Percentiles rank a stretch among this genome's conserved stretches.
These are phyloP conservation scores for Aphodius granarius DNA, from an alignment of 2,888 invertebrate genomes.

Conservation along the genomic window DNA sequence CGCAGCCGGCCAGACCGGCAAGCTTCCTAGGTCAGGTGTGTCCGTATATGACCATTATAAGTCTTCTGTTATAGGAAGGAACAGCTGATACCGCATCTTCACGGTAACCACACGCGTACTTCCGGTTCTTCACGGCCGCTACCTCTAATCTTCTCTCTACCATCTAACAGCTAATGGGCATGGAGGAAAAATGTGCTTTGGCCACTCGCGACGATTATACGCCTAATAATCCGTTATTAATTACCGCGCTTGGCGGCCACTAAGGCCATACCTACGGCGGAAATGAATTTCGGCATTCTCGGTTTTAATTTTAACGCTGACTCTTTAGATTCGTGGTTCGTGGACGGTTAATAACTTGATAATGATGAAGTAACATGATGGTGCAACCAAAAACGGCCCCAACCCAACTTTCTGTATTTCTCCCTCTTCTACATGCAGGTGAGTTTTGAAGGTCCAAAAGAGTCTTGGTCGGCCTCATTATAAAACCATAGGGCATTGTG, in stretches of 20 bases:
- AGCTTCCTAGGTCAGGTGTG: neutral
- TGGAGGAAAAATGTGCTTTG: neutral
- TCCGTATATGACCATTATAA: neutral
- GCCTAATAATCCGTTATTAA: neutral
- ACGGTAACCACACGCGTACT: neutral
- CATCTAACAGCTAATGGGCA: neutral
- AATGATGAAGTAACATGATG: too few relatives aligned
- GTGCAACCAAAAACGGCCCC: too few relatives aligned
- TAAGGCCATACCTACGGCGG: neutral
- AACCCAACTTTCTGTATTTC: neutral
- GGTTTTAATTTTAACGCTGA: neutral
- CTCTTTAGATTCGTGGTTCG: too few relatives aligned
- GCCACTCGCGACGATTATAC: neutral
- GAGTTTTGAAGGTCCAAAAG: neutral
- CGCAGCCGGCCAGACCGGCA: neutral
- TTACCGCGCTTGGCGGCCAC: too few relatives aligned
- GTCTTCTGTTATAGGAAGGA: neutral
- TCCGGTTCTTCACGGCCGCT: neutral
- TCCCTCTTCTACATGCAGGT: neutral
- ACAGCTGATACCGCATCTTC: neutral
- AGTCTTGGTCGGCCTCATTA: conserved; percentile 28
- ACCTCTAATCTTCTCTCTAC: neutral
- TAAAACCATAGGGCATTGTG: conserved; percentile 37
- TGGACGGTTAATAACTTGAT: too few relatives aligned
- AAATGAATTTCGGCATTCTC: neutral